phyloP scores from a whole-genome alignment of 2,113 vertebrate species.

The Nothoprocta pentlandii region DNA sequence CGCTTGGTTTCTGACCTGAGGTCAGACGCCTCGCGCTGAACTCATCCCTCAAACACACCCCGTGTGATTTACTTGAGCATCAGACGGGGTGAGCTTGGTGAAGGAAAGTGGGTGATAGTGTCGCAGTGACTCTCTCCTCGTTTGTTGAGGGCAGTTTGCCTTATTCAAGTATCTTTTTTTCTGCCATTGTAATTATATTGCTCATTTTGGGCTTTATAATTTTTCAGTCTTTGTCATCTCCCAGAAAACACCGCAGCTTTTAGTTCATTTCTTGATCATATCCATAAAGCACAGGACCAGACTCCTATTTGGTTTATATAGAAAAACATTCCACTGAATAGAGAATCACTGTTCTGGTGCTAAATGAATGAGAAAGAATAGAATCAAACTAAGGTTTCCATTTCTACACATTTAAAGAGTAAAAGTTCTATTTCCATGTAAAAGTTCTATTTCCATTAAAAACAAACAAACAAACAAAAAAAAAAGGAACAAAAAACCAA shows the following conservation, averaged over 20 bases:
- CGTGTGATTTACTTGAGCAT: background rate
- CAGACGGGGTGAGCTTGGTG: background rate
- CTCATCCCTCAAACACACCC: background rate
- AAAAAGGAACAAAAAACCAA: background rate
- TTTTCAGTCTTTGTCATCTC: background rate
- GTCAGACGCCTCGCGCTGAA: slow-evolving; percentile 18
- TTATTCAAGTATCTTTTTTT: slow-evolving; percentile 11
- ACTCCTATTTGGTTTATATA: background rate
- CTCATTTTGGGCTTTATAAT: background rate
- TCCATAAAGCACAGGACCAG: background rate
- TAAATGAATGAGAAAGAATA: background rate
- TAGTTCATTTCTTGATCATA: background rate
- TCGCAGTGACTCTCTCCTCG: background rate
- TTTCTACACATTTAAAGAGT: background rate
- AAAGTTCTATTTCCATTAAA: background rate
- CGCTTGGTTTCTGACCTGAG: slow-evolving; percentile 24
- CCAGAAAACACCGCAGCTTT: background rate
- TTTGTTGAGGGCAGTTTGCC: slow-evolving; percentile 8
- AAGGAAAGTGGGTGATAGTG: background rate
- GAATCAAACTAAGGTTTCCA: background rate
- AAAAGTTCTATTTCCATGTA: background rate
- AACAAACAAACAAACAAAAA: no score
- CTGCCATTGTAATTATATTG: background rate
- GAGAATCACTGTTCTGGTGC: background rate
- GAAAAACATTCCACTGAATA: background rate